Evolutionary conservation across 2,113 vertebrate genomes (phyloP).

Genomic region (Paracanthobrama guichenoti): DNA sequence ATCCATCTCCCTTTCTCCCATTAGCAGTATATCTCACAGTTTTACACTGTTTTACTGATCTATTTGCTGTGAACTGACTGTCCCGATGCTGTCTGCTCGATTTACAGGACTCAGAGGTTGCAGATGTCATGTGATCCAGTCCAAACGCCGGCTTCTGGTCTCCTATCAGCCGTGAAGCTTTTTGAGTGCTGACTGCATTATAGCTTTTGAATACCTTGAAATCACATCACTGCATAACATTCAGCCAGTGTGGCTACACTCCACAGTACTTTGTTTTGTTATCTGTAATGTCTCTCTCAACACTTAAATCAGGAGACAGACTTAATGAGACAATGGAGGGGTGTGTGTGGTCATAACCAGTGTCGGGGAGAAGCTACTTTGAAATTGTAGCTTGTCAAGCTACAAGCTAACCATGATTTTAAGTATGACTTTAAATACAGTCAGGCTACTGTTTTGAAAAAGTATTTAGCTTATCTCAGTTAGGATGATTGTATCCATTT

Average conservation of each 20-base stretch:
- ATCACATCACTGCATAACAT: conserved; percentile 13
- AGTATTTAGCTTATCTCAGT: background rate
- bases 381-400: background rate
- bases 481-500: background rate
- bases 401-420: background rate
- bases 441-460: no score
- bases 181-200: conserved; percentile 28
- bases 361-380: background rate
- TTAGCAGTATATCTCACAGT: conserved; percentile 21
- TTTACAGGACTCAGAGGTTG: conserved; percentile 37
- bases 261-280: conserved; percentile 3
- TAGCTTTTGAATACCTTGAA: conserved; percentile 33
- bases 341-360: background rate
- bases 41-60: conserved; percentile 27
- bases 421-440: background rate
- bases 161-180: conserved; percentile 28
- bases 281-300: conserved; percentile 14
- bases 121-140: conserved; percentile 19
- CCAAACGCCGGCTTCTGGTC: conserved; percentile 14
- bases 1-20: conserved; percentile 16
- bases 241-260: background rate
- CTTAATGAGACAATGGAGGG: background rate
- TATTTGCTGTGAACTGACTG: conserved; percentile 40
- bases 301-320: background rate
- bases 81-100: conserved; percentile 22